A percentile compares a stretch with the other conserved stretches of the same genome.
phyloP scores from a whole-genome alignment of 2,888 invertebrate genomes.

The Eremobia ochroleuca region DNA sequence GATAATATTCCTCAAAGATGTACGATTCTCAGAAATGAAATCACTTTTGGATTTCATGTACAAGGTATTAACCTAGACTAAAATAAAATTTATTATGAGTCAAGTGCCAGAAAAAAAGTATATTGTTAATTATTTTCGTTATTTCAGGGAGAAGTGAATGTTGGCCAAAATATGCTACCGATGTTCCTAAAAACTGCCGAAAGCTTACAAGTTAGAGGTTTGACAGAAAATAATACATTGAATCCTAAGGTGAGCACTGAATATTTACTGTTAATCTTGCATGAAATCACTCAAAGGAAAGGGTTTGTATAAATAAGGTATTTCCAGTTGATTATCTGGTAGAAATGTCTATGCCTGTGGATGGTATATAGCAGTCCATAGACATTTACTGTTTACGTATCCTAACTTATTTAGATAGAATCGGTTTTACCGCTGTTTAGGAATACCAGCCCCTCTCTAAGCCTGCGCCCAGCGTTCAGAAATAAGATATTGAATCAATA shows the following conservation, averaged over 20 bases:
- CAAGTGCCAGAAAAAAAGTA: slow-evolving; percentile 23
- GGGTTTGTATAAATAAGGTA: background rate
- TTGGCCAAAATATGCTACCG: slow-evolving; percentile 97
- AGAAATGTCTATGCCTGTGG: background rate
- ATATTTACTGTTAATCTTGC: background rate
- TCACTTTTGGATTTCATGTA: slow-evolving; percentile 98
- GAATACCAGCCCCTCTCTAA: background rate
- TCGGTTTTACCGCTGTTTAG: background rate
- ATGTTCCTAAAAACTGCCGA: slow-evolving; percentile 98
- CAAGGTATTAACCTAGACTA: slow-evolving; percentile 90
- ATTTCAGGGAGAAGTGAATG: slow-evolving; percentile 95
- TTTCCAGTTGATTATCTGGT: background rate
- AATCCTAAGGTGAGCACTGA: slow-evolving; percentile 87
- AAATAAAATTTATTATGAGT: slow-evolving; percentile 3
- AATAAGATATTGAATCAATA: background rate
- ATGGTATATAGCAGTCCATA: background rate
- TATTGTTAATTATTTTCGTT: slow-evolving; percentile 38
- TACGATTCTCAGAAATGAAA: slow-evolving; percentile 97
- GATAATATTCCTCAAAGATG: slow-evolving; percentile 98
- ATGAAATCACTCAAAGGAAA: background rate
- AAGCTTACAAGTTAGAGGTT: slow-evolving; percentile 96
- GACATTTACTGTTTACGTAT: background rate
- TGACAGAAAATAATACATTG: slow-evolving; percentile 95
- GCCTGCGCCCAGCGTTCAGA: background rate
- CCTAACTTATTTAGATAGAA: slow-evolving; percentile 9